Evolutionary conservation across 2,113 vertebrate species (phyloP).

Genomic region (Capreolus pygargus): DNA sequence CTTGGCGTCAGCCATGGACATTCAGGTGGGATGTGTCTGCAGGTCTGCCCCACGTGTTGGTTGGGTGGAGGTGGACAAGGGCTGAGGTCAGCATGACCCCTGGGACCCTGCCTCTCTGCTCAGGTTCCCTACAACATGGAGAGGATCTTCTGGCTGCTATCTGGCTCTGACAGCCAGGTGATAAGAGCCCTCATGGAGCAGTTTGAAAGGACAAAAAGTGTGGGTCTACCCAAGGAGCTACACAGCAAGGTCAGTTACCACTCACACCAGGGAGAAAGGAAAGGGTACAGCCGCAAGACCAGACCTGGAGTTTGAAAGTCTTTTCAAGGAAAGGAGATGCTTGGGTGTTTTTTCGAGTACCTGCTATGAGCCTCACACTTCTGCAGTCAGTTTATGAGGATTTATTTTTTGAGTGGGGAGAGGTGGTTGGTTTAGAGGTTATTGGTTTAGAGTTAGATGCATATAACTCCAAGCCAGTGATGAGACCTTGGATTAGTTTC

Average conservation of each 20-base stretch:
- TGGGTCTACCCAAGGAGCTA: slow-evolving; percentile 80
- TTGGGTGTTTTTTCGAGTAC: background rate
- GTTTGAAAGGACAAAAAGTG: slow-evolving; percentile 82
- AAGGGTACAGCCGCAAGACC: background rate
- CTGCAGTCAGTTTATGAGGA: background rate
- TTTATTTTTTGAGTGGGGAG: background rate
- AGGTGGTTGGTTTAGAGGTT: background rate
- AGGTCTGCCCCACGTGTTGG: background rate
- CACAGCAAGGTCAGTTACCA: slow-evolving; percentile 79
- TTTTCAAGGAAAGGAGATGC: background rate
- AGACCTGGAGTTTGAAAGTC: background rate
- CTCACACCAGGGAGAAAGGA: fast-evolving
- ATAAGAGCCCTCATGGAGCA: slow-evolving; percentile 88
- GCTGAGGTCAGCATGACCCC: background rate
- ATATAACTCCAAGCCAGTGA: background rate
- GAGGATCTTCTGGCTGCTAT: slow-evolving; percentile 92
- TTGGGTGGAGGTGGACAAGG: background rate
- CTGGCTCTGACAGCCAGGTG: slow-evolving; percentile 75
- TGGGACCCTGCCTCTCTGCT: background rate
- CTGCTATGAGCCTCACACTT: background rate
- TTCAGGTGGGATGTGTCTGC: slow-evolving; percentile 84
- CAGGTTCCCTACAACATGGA: slow-evolving; percentile 97
- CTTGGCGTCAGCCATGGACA: slow-evolving; percentile 93
- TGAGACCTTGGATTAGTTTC: background rate
- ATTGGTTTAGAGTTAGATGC: background rate